Evolutionary conservation across 92 coral and sea anemone genomes (phyloP), one percentile per base, ranked within the genome.

Genomic region (Metridium senile): DNA sequence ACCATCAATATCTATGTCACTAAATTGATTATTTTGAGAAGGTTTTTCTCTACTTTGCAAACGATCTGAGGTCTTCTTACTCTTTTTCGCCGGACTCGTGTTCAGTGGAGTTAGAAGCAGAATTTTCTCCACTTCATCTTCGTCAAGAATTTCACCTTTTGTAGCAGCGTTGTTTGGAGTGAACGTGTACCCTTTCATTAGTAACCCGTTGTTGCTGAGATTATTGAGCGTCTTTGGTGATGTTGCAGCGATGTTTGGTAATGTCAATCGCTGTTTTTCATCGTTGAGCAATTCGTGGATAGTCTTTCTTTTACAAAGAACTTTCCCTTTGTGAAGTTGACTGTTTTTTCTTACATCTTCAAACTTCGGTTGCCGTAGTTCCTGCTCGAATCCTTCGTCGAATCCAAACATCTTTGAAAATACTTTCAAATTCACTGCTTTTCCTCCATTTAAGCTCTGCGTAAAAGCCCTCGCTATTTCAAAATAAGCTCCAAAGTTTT

Each of bases 181-280:
- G 21, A 72, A 72, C 10, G 76, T 72, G 47, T 72, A 72, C 16
- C 76, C 76, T 26, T 56, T 31, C 26, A 33, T 72, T 26, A 72
- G 28, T 25, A 1, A 23, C 1, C 76, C 66, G 30, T 30, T 72
- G n/a, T 53, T 49, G 33, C 25, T 25, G 19, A 25, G 18, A 20
- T 56, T 39, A 34, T 19, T 27, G 17, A 54, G 2, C 17, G 20
- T 19, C 3, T 54, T 54, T 54, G 59, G 20, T 16, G 59, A 3
- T 3, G 59, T 54, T 13, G 32, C 19, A 21, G 53, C 29, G 31
- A 72, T 72, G 28, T 54, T 58, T 18, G 76, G 76, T 25, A 72
- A 56, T 4, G 51, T 46, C 19, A 72, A 72, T 31, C 52, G 76
- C 26, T 27, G 27, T 72, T 28, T 22, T 34, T 56, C 66, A 20